Conservation (phyloP, 2,113 vertebrate species). For the Amphiprion percula region DNA sequence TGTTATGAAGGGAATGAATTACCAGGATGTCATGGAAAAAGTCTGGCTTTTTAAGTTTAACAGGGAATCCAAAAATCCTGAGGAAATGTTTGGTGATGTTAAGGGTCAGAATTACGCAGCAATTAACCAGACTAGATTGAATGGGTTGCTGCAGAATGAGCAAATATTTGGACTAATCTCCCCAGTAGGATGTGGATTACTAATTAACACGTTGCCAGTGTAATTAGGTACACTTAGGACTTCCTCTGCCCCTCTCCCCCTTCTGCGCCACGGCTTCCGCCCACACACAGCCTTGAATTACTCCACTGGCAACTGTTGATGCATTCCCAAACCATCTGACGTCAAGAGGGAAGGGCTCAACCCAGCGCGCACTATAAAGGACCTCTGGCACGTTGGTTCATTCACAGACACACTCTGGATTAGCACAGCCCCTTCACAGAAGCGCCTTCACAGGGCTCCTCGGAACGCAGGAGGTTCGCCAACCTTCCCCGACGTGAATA, state of each 20-base stretch:
- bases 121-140: constrained; percentile 13
- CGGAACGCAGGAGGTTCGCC: constrained; percentile 8
- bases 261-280: constrained; percentile 63
- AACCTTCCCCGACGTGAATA: constrained; percentile 17
- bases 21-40: constrained; percentile 3
- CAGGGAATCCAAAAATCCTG: background rate
- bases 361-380: constrained; percentile 52
- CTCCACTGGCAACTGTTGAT: constrained; percentile 76
- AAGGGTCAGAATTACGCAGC: background rate
- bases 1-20: constrained; percentile 16
- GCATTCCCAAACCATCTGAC: constrained; percentile 76
- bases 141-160: constrained; percentile 40
- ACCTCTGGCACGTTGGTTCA: constrained; percentile 30
- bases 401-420: constrained; percentile 75
- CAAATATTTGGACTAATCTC: constrained; percentile 59
- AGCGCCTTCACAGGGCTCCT: constrained; percentile 58
- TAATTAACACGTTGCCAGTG: constrained; percentile 64
- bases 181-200: constrained; percentile 69
- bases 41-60: background rate
- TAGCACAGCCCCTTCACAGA: constrained; percentile 26
- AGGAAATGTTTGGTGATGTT: background rate
- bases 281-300: constrained; percentile 72
- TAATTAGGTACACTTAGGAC: constrained; percentile 73
- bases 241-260: constrained; percentile 52
- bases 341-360: constrained; percentile 75